Conservation (phyloP, 2,888 invertebrate genomes). For the Ectemnius continuus region DNA sequence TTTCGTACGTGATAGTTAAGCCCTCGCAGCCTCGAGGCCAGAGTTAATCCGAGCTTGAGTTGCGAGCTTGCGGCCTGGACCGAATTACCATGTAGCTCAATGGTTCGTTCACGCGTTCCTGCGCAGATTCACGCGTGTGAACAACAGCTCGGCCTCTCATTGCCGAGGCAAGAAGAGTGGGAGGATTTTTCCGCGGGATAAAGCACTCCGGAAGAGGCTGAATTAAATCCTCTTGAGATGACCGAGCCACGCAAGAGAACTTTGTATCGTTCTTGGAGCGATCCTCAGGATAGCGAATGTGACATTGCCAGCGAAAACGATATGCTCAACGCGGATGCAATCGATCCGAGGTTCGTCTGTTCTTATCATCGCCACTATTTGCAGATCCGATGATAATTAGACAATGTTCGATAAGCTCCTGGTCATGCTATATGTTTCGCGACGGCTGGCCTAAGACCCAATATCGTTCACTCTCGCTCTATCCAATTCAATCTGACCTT, state of each 20-base stretch:
- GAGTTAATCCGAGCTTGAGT: not conserved
- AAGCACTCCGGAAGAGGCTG: not conserved
- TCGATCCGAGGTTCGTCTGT: constrained; percentile 62
- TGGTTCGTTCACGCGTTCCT: constrained; percentile 21
- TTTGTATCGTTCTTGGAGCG: constrained; percentile 68
- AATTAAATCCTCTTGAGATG: constrained; percentile 26
- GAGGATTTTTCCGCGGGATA: constrained; percentile 51
- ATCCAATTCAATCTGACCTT: constrained; percentile 6
- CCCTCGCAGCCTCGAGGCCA: not conserved
- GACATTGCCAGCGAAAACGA: constrained; percentile 53
- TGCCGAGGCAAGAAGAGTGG: constrained; percentile 37
- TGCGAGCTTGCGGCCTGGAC: not conserved
- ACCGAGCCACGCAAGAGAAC: constrained; percentile 30
- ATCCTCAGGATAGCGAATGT: constrained; percentile 68
- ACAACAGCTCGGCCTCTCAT: constrained; percentile 36
- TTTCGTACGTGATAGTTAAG: not conserved
- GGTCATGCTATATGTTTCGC: not conserved
- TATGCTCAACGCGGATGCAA: constrained; percentile 50
- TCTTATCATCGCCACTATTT: constrained; percentile 24
- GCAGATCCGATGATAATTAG: constrained; percentile 1
- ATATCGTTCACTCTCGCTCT: not conserved
- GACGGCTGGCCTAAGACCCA: not conserved
- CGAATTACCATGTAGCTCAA: constrained; percentile 11
- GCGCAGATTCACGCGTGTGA: constrained; percentile 53
- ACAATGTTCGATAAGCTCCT: constrained; percentile 3